Evolutionary conservation across 2,113 vertebrate genomes (phyloP), one percentile per base, ranked within the genome.

Genomic region (Pelmatolapia mariae): DNA sequence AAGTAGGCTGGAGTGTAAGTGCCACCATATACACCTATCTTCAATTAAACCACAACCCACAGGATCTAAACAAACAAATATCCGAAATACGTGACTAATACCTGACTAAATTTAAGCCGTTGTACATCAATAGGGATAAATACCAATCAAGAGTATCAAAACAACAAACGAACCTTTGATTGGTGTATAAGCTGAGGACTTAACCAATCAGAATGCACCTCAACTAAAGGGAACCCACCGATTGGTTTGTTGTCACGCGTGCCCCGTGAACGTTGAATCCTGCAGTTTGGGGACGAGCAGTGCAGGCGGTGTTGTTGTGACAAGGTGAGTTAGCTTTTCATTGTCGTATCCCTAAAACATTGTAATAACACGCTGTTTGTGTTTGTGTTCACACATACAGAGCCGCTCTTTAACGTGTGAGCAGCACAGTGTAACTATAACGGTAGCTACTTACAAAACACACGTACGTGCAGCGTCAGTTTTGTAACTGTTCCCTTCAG

Each of bases 401-500:
- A 59, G 15, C 1, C 2, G 4, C 1, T 19, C 15, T 29, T 13
- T 26, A 22, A 82, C 22, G n/a, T 19, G 5, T 6, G 1, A 76
- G 24, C 2, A 29, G 9, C 71, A 31, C 9, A 15, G 7, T 9
- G 50, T 33, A 26, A n/a, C 13, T 29, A 6, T 57, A 47, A 38
- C 10, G 40, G 38, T 45, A 15, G 38, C 31, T 31, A 8, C 47
- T 85, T 53, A 19, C 24, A 61, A 38, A 82, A 82, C 9, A 40
- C 33, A 85, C n/a, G 68, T 47, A 80, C 66, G 73, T 59, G 36
- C 63, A 16, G 24, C 9, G 85, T 78, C 82, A 45, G 80, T 87
- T 85, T 92, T 86, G 56, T 90, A 89, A 89, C 84, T 81, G 89
- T 83, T 63, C 15, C 50, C 16, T 5, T 47, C 19, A 43, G 53